These are phyloP conservation scores for Slavum lentiscoides DNA, from an alignment of 2,888 invertebrate species.

Conservation along the genomic window DNA sequence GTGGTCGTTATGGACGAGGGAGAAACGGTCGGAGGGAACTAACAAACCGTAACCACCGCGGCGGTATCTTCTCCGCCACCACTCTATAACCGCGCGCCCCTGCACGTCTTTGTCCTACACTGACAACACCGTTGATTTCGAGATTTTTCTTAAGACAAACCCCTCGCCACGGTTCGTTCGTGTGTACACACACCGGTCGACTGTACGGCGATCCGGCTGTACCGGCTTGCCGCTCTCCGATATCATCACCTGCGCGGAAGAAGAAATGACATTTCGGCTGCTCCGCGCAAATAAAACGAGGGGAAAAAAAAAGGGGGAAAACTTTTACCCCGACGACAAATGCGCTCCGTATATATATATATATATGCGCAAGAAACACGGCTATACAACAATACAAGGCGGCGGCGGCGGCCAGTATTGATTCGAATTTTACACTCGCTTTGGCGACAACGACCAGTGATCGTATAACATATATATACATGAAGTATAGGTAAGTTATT, in stretches of 20 bases:
- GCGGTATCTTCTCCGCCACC: too few relatives aligned
- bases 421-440: too few relatives aligned
- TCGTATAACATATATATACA: too few relatives aligned
- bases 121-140: constrained; percentile 16
- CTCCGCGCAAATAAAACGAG: not conserved
- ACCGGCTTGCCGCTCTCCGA: not conserved
- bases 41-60: constrained; percentile 5
- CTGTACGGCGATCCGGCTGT: not conserved
- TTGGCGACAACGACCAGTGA: too few relatives aligned
- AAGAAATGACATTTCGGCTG: not conserved
- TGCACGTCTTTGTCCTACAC: not conserved
- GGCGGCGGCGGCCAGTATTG: too few relatives aligned
- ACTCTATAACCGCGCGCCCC: not conserved
- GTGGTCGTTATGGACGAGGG: too few relatives aligned
- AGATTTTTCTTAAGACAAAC: constrained; percentile 35
- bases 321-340: not conserved
- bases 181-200: not conserved
- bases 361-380: not conserved
- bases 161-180: not conserved
- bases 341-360: too few relatives aligned
- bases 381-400: too few relatives aligned
- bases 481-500: too few relatives aligned
- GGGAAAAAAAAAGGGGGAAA: too few relatives aligned
- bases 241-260: constrained; percentile 10
- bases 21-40: not conserved